A percentile compares a stretch with the other conserved stretches of the same genome.
Conservation (phyloP, 2,113 vertebrate genomes). For the Thamnaconus septentrionalis region DNA sequence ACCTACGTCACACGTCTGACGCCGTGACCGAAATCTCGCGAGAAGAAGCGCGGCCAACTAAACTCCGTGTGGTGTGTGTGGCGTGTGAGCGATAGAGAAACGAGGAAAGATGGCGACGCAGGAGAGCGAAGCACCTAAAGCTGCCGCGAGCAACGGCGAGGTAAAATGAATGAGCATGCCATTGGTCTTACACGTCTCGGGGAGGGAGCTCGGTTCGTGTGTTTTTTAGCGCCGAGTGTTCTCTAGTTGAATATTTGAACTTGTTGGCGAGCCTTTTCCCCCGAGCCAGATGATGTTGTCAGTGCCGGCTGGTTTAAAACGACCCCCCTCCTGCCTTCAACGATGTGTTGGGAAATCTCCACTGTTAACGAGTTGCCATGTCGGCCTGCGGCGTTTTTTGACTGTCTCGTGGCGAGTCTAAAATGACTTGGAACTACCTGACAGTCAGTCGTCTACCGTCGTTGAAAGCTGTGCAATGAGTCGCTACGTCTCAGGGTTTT, state of each 20-base stretch:
- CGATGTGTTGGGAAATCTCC: slow-evolving; percentile 25
- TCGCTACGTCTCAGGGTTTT: neutral
- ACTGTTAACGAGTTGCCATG: neutral
- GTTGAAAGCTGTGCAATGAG: slow-evolving; percentile 14
- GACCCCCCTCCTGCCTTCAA: slow-evolving; percentile 45
- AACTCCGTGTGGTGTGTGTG: slow-evolving; percentile 58
- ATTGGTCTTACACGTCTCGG: neutral
- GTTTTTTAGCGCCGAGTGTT: neutral
- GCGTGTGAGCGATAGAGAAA: slow-evolving; percentile 71
- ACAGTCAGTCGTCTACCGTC: no score
- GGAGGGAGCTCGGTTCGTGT: rapidly evolving
- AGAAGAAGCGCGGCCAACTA: slow-evolving; percentile 40
- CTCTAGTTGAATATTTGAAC: neutral
- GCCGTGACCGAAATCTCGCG: slow-evolving; percentile 62
- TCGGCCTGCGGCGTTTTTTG: no score
- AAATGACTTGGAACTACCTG: neutral
- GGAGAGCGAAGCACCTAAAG: slow-evolving; percentile 71
- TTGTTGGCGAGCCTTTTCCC: slow-evolving; percentile 13
- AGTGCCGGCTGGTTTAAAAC: slow-evolving; percentile 69
- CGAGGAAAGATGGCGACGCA: slow-evolving; percentile 82
- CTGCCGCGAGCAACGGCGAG: slow-evolving; percentile 78
- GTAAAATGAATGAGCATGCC: slow-evolving; percentile 72
- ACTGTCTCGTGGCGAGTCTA: neutral
- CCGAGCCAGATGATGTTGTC: slow-evolving; percentile 60
- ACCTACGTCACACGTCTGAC: slow-evolving; percentile 21